Conservation (phyloP, 2,113 vertebrate species). For the Pampusana beccarii region DNA sequence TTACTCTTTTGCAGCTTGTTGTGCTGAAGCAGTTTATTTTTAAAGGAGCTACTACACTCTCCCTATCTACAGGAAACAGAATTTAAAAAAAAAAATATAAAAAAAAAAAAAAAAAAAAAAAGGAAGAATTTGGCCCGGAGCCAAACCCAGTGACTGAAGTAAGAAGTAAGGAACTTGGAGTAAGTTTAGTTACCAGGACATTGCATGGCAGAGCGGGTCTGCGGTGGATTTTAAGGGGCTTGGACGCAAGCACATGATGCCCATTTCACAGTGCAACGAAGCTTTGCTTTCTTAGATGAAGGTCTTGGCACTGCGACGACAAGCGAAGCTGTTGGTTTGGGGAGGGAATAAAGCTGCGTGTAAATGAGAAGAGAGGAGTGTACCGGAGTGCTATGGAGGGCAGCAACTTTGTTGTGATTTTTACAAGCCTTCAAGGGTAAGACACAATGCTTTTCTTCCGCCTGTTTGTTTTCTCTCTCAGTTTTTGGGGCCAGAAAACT, state of each 20-base stretch:
- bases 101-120: background rate
- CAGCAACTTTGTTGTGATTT: slow-evolving; percentile 40
- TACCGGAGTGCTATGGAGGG: slow-evolving; percentile 24
- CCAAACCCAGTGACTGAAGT: slow-evolving; percentile 9
- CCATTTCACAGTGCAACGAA: background rate
- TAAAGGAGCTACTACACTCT: background rate
- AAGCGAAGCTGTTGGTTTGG: background rate
- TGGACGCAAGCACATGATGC: background rate
- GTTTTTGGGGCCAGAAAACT: background rate
- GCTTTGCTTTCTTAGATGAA: background rate
- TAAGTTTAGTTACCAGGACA: slow-evolving; percentile 26
- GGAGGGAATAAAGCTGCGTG: slow-evolving; percentile 20
- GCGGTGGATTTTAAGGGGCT: background rate
- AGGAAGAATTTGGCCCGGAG: background rate
- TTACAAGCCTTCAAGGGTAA: slow-evolving; percentile 47
- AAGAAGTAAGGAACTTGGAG: slow-evolving; percentile 44
- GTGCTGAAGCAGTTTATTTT: background rate
- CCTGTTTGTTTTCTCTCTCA: background rate
- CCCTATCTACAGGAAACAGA: slow-evolving; percentile 55
- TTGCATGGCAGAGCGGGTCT: background rate
- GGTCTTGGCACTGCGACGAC: background rate
- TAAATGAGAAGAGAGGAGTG: slow-evolving; percentile 45
- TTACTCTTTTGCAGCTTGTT: background rate
- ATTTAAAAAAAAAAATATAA: background rate
- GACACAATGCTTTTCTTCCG: background rate